Percentiles rank a stretch among this genome's conserved stretches.
These are phyloP conservation scores for Pedetes capensis DNA, from an alignment of 2,113 vertebrate genomes.

Conservation along the genomic window DNA sequence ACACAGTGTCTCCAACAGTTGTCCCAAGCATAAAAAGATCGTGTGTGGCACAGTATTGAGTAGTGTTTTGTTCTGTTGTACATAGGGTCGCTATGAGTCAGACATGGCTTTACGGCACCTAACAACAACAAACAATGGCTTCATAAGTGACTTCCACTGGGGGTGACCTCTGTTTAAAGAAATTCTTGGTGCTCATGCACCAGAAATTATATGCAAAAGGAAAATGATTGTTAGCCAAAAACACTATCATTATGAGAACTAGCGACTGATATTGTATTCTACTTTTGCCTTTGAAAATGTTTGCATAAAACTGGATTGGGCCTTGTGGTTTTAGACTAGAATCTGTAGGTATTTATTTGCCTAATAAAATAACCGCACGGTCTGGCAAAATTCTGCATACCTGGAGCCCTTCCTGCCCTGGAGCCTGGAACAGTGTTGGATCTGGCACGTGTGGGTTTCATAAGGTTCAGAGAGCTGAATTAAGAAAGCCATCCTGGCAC, in stretches of 20 bases:
- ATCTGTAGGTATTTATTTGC: conserved; percentile 59
- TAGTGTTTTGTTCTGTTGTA: too few species aligned
- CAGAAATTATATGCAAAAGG: not conserved
- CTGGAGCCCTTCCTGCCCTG: conserved; percentile 29
- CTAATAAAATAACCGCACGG: conserved; percentile 67
- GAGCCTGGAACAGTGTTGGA: not conserved
- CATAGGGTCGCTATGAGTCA: too few species aligned
- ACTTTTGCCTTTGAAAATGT: conserved; percentile 65
- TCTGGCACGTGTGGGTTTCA: conserved; percentile 15
- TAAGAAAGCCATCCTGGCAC: not conserved
- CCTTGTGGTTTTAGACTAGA: conserved; percentile 50
- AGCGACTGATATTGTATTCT: conserved; percentile 60
- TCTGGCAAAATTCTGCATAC: conserved; percentile 40
- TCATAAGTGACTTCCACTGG: not conserved
- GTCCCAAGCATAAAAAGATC: too few species aligned
- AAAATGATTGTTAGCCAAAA: conserved; percentile 51
- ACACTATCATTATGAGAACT: conserved; percentile 45
- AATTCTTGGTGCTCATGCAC: conserved; percentile 35
- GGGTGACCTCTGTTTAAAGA: conserved; percentile 28
- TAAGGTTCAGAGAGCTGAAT: not conserved
- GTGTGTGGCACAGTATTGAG: too few species aligned
- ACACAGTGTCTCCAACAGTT: too few species aligned
- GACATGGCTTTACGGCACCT: too few species aligned
- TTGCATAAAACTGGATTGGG: conserved; percentile 50
- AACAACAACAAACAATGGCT: too few species aligned